Evolutionary conservation across 1,140 invertebrate genomes (phyloP).

Genomic region (Cardiocondyla obscurior): DNA sequence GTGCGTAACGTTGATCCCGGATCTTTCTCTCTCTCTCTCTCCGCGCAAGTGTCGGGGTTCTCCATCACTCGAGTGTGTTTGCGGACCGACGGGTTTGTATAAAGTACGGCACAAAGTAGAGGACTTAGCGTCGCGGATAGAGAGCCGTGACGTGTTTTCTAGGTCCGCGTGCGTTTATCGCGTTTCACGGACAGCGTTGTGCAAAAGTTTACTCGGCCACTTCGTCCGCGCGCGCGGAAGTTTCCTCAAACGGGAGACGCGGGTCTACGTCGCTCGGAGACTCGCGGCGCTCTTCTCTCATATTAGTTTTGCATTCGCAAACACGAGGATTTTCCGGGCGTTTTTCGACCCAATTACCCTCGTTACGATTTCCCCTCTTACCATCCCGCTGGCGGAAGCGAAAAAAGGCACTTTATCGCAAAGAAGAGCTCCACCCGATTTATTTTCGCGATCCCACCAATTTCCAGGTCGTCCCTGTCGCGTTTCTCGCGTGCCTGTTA

Average conservation of each 20-base stretch:
- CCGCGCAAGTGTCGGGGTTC: neutral
- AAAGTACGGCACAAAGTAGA: neutral
- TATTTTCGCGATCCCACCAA: neutral
- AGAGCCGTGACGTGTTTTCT: constrained; percentile 15
- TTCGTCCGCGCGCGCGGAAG: neutral
- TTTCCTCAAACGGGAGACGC: no score
- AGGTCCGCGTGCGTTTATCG: constrained; percentile 55
- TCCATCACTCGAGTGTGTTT: neutral
- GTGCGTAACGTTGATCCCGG: neutral
- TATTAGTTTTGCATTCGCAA: constrained; percentile 13
- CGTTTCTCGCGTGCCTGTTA: neutral
- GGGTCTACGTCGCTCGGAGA: neutral
- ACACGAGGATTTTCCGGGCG: neutral
- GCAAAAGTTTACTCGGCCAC: constrained; percentile 42
- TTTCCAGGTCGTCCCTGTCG: neutral
- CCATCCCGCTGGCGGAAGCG: no score
- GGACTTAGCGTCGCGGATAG: neutral
- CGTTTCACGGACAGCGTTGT: constrained; percentile 45
- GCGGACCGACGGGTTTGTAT: neutral
- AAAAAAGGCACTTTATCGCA: neutral
- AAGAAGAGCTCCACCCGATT: neutral
- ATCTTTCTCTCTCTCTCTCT: no score
- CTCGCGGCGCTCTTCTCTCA: neutral
- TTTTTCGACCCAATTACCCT: constrained; percentile 18
- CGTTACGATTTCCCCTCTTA: neutral